These are phyloP conservation scores for Orchesellides sinensis DNA, from an alignment of 2,888 invertebrate species.

Conservation along the genomic window DNA sequence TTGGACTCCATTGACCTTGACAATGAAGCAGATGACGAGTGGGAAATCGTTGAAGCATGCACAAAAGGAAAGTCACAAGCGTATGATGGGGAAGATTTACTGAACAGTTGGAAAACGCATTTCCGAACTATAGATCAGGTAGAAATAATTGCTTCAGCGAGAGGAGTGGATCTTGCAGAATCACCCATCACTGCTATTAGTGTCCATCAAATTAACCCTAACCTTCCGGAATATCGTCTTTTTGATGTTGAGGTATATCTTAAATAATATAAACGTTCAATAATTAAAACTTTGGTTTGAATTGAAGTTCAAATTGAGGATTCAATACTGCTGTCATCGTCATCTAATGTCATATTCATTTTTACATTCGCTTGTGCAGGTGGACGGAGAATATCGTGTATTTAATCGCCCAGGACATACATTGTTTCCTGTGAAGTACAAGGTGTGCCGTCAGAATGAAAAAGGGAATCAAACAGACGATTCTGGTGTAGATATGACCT, in stretches of 20 bases:
- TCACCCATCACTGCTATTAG: slow-evolving; percentile 64
- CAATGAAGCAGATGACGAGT: slow-evolving; percentile 68
- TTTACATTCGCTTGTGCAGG: slow-evolving; percentile 11
- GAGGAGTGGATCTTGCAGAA: slow-evolving; percentile 48
- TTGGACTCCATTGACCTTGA: slow-evolving; percentile 68
- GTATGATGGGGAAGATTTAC: slow-evolving; percentile 80
- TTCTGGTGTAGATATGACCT: slow-evolving; percentile 16
- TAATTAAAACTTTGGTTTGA: too few species aligned
- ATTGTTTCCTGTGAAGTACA: slow-evolving; percentile 71
- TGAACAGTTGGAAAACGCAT: slow-evolving; percentile 88
- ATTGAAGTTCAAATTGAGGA: too few species aligned
- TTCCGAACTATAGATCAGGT: slow-evolving; percentile 82
- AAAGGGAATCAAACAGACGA: slow-evolving; percentile 74
- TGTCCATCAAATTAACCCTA: slow-evolving; percentile 69
- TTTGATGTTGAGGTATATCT: slow-evolving; percentile 56
- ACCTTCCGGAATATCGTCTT: slow-evolving; percentile 71
- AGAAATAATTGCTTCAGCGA: slow-evolving; percentile 56
- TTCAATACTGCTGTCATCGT: too few species aligned
- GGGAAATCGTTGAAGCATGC: slow-evolving; percentile 72
- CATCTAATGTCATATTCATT: too few species aligned
- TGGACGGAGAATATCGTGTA: slow-evolving; percentile 70
- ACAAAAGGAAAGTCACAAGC: slow-evolving; percentile 60
- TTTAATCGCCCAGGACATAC: slow-evolving; percentile 64
- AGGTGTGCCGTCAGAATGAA: slow-evolving; percentile 71
- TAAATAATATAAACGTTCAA: too few species aligned